These are phyloP conservation scores for Altica lythri DNA, from an alignment of 2,888 invertebrate species.

Conservation along the genomic window DNA sequence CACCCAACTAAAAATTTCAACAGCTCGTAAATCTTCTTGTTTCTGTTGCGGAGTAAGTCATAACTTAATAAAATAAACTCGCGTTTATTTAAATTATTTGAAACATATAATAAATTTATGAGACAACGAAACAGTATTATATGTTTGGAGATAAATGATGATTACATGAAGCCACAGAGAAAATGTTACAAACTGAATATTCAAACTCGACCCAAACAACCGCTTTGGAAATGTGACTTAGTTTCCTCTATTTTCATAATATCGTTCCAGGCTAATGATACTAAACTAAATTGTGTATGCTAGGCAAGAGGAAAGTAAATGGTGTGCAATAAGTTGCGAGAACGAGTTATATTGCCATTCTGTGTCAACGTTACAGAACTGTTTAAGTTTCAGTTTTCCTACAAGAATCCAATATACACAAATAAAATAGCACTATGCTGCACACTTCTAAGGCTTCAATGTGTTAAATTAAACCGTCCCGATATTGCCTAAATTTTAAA, in stretches of 20 bases:
- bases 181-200: conserved; percentile 6
- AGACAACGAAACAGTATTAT: background rate
- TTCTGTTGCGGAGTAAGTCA: too few species aligned
- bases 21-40: too few species aligned
- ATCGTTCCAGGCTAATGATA: conserved; percentile 11
- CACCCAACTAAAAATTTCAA: too few species aligned
- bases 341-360: conserved; percentile 14
- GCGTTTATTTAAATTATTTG: background rate
- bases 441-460: too few species aligned
- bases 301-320: conserved; percentile 17
- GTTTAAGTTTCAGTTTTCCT: conserved; percentile 5
- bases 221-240: conserved; percentile 14
- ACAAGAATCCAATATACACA: conserved; percentile 6
- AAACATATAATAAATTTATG: background rate
- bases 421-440: too few species aligned
- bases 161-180: conserved; percentile 1
- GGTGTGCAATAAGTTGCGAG: conserved; percentile 18
- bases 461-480: too few species aligned
- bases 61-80: too few species aligned
- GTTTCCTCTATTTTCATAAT: conserved; percentile 15
- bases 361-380: conserved; percentile 13
- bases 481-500: too few species aligned
- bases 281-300: conserved; percentile 17
- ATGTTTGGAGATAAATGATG: conserved; percentile 6
- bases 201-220: conserved; percentile 8